These are phyloP conservation scores for Anguilla marmorata DNA, from an alignment of 2,797 vertebrate species.

Conservation along the genomic window DNA sequence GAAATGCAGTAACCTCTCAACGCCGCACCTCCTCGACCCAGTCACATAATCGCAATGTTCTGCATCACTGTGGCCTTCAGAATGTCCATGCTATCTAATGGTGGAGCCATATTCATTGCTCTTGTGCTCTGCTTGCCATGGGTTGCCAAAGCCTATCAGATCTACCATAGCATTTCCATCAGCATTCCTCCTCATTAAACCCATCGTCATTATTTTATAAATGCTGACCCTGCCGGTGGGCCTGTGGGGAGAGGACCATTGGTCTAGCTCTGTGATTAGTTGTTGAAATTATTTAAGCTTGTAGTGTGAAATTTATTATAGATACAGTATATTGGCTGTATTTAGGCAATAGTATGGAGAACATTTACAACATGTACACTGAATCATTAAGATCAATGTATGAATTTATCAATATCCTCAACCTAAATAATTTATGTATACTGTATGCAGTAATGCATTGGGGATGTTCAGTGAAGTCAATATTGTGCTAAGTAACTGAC, in stretches of 20 bases:
- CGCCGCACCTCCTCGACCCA: neutral
- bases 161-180: neutral
- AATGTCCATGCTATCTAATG: neutral
- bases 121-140: constrained; percentile 5
- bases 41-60: neutral
- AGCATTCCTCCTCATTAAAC: neutral
- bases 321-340: neutral
- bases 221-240: neutral
- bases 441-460: neutral
- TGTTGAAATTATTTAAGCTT: neutral
- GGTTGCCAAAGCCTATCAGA: neutral
- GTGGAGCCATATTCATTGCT: neutral
- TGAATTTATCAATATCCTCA: neutral
- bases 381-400: neutral
- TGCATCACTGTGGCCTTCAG: neutral
- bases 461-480: neutral
- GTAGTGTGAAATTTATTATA: neutral
- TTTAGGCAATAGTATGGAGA: neutral
- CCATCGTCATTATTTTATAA: neutral
- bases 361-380: neutral
- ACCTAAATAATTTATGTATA: neutral
- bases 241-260: neutral
- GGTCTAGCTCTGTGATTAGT: neutral
- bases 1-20: neutral
- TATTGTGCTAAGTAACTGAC: no score